These are phyloP conservation scores for Astreopora myriophthalma DNA, from an alignment of 64 coral and sea anemone species.

Conservation along the genomic window DNA sequence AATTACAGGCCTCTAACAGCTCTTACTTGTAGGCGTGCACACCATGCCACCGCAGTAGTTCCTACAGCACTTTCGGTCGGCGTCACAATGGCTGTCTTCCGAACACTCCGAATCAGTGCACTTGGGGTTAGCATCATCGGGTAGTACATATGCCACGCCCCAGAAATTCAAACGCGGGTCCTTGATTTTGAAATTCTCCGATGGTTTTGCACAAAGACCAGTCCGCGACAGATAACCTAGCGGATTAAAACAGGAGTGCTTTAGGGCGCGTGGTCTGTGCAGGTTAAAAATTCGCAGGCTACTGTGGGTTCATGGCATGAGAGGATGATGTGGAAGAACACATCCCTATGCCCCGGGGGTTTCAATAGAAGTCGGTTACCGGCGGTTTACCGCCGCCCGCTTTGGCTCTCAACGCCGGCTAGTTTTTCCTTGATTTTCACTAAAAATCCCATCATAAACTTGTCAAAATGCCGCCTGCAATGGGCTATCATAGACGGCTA, in stretches of 20 bases:
- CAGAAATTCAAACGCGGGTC: conserved; percentile 67
- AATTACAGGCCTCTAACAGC: too few species aligned
- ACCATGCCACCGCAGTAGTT: conserved; percentile 88
- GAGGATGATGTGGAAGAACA: too few species aligned
- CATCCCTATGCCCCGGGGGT: too few species aligned
- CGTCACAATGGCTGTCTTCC: conserved; percentile 94
- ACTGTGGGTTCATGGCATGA: too few species aligned
- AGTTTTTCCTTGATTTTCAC: too few species aligned
- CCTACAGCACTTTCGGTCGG: conserved; percentile 87
- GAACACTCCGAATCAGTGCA: conserved; percentile 78
- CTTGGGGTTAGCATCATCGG: not conserved
- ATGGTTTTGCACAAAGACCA: conserved; percentile 75
- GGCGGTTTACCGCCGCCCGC: too few species aligned
- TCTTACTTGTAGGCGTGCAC: conserved; percentile 85
- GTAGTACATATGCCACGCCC: conserved; percentile 35
- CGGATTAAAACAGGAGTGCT: not conserved
- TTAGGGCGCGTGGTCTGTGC: not conserved
- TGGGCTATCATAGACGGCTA: too few species aligned
- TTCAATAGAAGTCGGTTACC: too few species aligned
- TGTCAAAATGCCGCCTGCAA: too few species aligned
- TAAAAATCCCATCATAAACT: too few species aligned
- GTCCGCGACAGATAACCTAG: conserved; percentile 97
- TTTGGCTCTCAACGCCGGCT: too few species aligned
- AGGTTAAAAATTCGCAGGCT: too few species aligned
- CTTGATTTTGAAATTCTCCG: conserved; percentile 56